Evolutionary conservation across 2,797 vertebrate genomes (phyloP), one percentile per base, ranked within the genome.

Genomic region (Leptodactylus fallax): DNA sequence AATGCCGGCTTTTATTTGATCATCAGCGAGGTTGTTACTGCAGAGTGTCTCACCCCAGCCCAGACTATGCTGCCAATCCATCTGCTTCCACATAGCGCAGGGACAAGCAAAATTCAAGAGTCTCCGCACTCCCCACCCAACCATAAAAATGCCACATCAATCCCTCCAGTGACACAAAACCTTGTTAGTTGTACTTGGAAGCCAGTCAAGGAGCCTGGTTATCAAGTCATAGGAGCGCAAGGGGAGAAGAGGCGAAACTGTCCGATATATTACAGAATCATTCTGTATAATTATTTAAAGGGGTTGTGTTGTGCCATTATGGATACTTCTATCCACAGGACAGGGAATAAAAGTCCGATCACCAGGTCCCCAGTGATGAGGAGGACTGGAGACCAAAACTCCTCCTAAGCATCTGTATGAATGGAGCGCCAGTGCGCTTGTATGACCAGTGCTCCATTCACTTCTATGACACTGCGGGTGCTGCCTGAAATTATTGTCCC

Each of bases 1-100:
- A 79, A 84, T 53, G 36, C 23, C 51, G 56, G 45, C 14, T 88
- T 85, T 88, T 85, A 88, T 88, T 53, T 74, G 82, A 79, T 71
- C 79, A 81, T 72, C 81, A 85, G 80, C 45, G 23, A 80, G 55
- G 81, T 74, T 79, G 61, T 61, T 67, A 72, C 87, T 51, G 53
- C 82, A 47, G 72, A 83, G 72, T 19, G 8, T 69, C 63, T 45
- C 58, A 11, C 36, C 25, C 60, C 13, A 47, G 77, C 25, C n/a
- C 45, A 58, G 67, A 23, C 61, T 36, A 36, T 47, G 56, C 81
- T 88, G 76, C 87, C 81, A 88, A 79, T 45, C 74, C 87, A 88
- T 88, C 87, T 88, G 87, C 80, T 19, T 85, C 81, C 56, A 47
- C 69, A 76, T 9, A 47, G 83, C 21, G 55, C 71, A 25, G 83